A percentile compares a stretch with the other conserved stretches of the same genome.
These are phyloP conservation scores for Prionchulus punctatus DNA, from an alignment of 2,888 invertebrate genomes.

Conservation along the genomic window DNA sequence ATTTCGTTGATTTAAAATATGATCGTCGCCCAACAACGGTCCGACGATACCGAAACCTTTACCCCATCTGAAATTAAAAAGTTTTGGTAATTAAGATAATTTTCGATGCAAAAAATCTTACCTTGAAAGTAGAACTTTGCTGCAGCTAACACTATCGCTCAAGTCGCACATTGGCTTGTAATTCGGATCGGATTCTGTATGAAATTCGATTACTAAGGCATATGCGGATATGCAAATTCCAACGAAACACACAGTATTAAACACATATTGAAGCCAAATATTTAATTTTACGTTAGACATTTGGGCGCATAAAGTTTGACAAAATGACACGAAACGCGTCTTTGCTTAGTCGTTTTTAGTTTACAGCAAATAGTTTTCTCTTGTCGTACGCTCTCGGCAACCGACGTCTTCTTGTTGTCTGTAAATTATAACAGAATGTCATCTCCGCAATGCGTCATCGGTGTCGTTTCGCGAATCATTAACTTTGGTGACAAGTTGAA, in stretches of 20 bases:
- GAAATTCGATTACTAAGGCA: conserved; percentile 8
- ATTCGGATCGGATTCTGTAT: conserved; percentile 5
- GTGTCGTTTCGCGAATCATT: too few species aligned
- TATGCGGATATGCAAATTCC: conserved; percentile 10
- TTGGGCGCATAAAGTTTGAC: too few species aligned
- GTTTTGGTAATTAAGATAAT: not conserved
- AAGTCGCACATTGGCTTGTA: conserved; percentile 12
- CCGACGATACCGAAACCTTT: conserved; percentile 10
- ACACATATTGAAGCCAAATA: too few species aligned
- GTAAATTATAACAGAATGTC: too few species aligned
- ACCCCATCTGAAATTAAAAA: conserved; percentile 11
- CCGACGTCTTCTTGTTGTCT: too few species aligned
- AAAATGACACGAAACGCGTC: too few species aligned
- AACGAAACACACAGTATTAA: not conserved
- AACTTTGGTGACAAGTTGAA: too few species aligned
- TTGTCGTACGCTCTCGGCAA: too few species aligned
- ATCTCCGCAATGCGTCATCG: too few species aligned
- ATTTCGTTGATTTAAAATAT: conserved; percentile 11
- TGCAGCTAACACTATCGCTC: conserved; percentile 6
- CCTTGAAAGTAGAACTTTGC: conserved; percentile 10
- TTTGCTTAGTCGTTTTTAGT: too few species aligned
- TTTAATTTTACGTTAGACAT: too few species aligned
- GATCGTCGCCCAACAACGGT: conserved; percentile 10
- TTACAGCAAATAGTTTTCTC: too few species aligned
- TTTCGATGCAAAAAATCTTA: not conserved